phyloP scores from a whole-genome alignment of 2,888 invertebrate genomes.

The Rhagium mordax region DNA sequence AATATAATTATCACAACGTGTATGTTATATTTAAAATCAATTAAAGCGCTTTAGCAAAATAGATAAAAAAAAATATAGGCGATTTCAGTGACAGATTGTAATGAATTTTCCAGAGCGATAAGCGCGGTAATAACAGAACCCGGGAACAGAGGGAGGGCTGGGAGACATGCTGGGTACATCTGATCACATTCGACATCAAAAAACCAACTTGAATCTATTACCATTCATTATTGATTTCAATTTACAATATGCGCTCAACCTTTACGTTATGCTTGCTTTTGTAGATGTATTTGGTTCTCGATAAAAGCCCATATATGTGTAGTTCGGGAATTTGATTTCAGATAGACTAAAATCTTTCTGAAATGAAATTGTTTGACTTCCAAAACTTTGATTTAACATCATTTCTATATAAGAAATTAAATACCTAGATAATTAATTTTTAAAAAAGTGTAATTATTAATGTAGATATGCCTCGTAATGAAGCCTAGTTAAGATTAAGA shows the following conservation, averaged over 20 bases:
- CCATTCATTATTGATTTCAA: conserved; percentile 57
- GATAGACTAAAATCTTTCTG: conserved; percentile 16
- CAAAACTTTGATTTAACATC: neutral
- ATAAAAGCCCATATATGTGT: conserved; percentile 20
- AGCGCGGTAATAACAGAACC: conserved; percentile 38
- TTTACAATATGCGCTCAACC: conserved; percentile 47
- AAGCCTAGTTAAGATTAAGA: no score
- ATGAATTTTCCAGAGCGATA: conserved; percentile 59
- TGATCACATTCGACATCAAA: conserved; percentile 64
- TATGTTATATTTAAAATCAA: conserved; percentile 14
- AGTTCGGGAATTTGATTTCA: conserved; percentile 22
- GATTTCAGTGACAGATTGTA: conserved; percentile 55
- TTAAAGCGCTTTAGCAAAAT: conserved; percentile 8
- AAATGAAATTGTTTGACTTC: conserved; percentile 6
- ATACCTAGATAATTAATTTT: neutral
- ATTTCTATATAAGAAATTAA: neutral
- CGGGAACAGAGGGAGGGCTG: conserved; percentile 40
- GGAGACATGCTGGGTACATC: conserved; percentile 61
- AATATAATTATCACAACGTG: conserved; percentile 22
- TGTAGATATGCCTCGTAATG: no score
- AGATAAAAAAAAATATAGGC: conserved; percentile 5
- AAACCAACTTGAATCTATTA: conserved; percentile 63
- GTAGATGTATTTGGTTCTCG: conserved; percentile 24
- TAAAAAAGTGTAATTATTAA: no score
- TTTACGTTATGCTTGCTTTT: conserved; percentile 26